These are phyloP conservation scores for Mythimna pallens DNA, from an alignment of 2,888 invertebrate species.

Conservation along the genomic window DNA sequence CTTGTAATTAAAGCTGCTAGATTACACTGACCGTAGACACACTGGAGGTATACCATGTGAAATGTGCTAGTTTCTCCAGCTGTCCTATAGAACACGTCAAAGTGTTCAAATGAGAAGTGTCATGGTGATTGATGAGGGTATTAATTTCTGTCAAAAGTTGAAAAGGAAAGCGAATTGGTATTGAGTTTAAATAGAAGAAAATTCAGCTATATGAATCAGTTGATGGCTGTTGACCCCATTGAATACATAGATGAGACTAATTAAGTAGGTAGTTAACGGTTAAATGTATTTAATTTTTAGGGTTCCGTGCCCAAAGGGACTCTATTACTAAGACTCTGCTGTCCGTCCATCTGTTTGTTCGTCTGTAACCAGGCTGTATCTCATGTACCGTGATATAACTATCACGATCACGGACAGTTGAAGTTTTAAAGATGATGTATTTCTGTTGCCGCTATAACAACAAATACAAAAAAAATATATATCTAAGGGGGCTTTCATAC, in stretches of 20 bases:
- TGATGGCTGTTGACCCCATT: background rate
- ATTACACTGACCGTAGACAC: background rate
- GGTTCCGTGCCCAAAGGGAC: no score
- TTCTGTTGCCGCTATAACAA: no score
- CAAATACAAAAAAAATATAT: no score
- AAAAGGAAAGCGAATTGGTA: background rate
- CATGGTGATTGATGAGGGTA: conserved; percentile 20
- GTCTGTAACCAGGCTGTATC: no score
- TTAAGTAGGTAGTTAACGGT: background rate
- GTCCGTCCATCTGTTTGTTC: no score
- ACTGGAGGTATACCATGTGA: conserved; percentile 3
- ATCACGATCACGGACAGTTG: no score
- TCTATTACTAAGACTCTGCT: no score
- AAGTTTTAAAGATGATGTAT: no score
- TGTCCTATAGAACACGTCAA: background rate
- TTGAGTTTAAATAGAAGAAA: background rate
- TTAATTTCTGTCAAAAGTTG: background rate
- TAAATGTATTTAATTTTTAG: no score
- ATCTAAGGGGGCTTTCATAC: no score
- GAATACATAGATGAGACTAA: background rate
- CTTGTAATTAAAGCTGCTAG: conserved; percentile 14
- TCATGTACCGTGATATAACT: no score
- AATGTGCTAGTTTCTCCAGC: conserved; percentile 19
- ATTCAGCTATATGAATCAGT: background rate
- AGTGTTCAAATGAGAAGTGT: conserved; percentile 1